Percentiles rank a stretch among this genome's conserved stretches.
phyloP scores from a whole-genome alignment of 1,140 invertebrate genomes.

The Zaprionus capensis region DNA sequence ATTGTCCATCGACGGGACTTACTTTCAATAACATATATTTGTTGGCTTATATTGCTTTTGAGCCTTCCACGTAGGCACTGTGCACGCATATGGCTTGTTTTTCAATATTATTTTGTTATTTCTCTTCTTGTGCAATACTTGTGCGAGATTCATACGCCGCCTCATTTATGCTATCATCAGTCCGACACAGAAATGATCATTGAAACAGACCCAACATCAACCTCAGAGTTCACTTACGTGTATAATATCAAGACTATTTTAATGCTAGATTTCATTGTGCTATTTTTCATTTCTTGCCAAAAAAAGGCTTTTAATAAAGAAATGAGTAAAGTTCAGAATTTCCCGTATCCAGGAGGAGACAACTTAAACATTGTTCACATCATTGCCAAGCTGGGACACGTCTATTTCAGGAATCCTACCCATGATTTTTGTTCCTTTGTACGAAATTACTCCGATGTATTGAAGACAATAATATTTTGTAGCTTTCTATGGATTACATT shows the following conservation, averaged over 20 bases:
- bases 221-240: not conserved
- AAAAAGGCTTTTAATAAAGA: slow-evolving; percentile 94
- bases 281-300: slow-evolving; percentile 95
- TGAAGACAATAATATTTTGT: slow-evolving; percentile 93
- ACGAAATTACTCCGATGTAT: slow-evolving; percentile 91
- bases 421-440: slow-evolving; percentile 87
- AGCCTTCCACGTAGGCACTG: slow-evolving; percentile 87
- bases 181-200: slow-evolving; percentile 8
- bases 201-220: not conserved
- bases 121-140: slow-evolving; percentile 95
- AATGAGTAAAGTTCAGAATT: slow-evolving; percentile 86
- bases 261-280: slow-evolving; percentile 95
- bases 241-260: slow-evolving; percentile 87
- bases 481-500: slow-evolving; percentile 97
- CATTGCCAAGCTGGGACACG: slow-evolving; percentile 85
- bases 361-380: slow-evolving; percentile 89
- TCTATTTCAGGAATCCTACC: slow-evolving; percentile 90
- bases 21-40: slow-evolving; percentile 93
- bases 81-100: slow-evolving; percentile 93
- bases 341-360: slow-evolving; percentile 84
- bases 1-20: slow-evolving; percentile 96
- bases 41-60: slow-evolving; percentile 93
- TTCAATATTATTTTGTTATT: slow-evolving; percentile 92
- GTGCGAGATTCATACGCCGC: slow-evolving; percentile 94
- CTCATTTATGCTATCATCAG: slow-evolving; percentile 89